Evolutionary conservation across 2,888 invertebrate genomes (phyloP), one percentile per base, ranked within the genome.

Genomic region (Cheilosia scutellata): DNA sequence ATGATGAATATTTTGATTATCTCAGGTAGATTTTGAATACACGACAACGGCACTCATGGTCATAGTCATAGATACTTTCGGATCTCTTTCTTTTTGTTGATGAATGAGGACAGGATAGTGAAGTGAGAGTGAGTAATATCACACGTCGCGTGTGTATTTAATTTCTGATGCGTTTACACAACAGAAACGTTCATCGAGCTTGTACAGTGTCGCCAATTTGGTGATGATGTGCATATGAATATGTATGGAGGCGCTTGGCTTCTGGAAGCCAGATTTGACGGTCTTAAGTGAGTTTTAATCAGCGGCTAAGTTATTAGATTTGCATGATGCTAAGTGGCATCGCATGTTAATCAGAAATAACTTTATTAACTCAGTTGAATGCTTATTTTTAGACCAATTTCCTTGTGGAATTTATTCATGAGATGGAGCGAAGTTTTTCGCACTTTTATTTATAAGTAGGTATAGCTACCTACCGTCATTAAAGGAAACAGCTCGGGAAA

Each of bases 1-100:
- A 70, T 76, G 75, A 70, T 75, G 82, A 75, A 72, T 72, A 65
- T 57, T 75, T 57, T 58, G 57, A 53, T 29, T 53, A 74, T 63
- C 44, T 0, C 29, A 53, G 40, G 66, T 53, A 53, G 9, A 47
- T 16, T 29, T 29, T 29, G 5, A 4, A 37, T 11, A 11, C 37
- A 20, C n/a, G 11, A 20, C 25, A 60, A 20, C 27, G 16, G n/a
- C 7, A 13, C 6, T 11, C 20, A 20, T 60, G 20, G 37, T 37
- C 13, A 9, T 60, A 42, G 27, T 42, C 13, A 51, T 44, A 16
- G 44, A 5, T 0, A 44, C 20, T 25, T 11, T 72, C 27, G 27
- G n/a, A 51, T 49, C 4, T 13, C 40, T 63, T 53, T 60, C 37
- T 33, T 44, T n/a, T 62, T 42, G 42, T 47, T 47, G 3, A 58